Conservation (phyloP, 2,888 invertebrate genomes). For the Stictocephala bisonia region DNA sequence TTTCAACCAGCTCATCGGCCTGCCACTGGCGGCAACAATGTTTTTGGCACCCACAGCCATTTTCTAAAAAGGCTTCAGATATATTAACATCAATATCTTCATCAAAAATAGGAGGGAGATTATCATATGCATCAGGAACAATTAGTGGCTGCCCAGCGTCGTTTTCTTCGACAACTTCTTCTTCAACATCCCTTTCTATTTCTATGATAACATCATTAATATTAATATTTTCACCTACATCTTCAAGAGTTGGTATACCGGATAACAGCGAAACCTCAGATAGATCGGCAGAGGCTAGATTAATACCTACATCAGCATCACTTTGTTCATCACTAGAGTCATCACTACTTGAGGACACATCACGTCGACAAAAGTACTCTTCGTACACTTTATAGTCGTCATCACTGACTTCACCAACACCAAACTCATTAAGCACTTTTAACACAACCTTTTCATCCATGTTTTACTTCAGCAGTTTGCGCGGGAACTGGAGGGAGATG, state of each 20-base stretch:
- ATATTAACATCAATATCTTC: too few species aligned
- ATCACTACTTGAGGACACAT: neutral
- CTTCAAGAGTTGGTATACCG: too few species aligned
- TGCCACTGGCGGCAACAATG: neutral
- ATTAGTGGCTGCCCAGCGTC: neutral
- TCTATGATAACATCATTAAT: neutral
- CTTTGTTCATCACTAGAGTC: too few species aligned
- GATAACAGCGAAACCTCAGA: too few species aligned
- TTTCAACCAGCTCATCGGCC: neutral
- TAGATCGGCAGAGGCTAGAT: too few species aligned
- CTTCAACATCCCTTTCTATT: neutral
- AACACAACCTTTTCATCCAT: constrained; percentile 23
- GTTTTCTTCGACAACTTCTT: neutral
- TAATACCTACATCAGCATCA: too few species aligned
- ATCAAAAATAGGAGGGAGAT: too few species aligned
- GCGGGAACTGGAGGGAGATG: too few species aligned
- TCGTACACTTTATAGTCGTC: constrained; percentile 39
- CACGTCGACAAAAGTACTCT: constrained; percentile 27
- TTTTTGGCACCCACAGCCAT: constrained; percentile 1
- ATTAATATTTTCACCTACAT: too few species aligned
- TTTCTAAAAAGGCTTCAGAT: constrained; percentile 14
- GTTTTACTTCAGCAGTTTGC: too few species aligned
- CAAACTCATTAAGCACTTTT: constrained; percentile 33
- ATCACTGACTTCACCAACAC: constrained; percentile 10
- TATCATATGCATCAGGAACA: neutral